Conservation (phyloP, 2,113 vertebrate genomes). For the Setophaga coronata region DNA sequence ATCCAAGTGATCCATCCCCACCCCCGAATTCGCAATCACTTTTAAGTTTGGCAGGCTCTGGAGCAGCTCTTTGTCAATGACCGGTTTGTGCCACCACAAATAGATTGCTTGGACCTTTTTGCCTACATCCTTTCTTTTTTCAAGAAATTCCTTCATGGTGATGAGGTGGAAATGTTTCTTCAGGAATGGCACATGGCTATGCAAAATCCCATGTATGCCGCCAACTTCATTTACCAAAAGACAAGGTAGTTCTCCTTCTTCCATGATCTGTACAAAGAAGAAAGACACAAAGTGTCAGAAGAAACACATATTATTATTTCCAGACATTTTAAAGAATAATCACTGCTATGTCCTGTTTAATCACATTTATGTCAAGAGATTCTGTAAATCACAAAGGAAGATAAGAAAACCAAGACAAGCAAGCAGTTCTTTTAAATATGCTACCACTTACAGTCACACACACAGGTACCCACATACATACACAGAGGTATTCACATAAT, state of each 20-base stretch:
- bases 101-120: slow-evolving; percentile 67
- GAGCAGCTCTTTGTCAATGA: slow-evolving; percentile 58
- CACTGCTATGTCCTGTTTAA: background rate
- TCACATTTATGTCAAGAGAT: background rate
- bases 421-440: background rate
- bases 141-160: slow-evolving; percentile 66
- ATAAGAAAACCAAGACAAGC: background rate
- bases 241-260: slow-evolving; percentile 48
- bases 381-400: background rate
- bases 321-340: background rate
- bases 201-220: slow-evolving; percentile 1
- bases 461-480: background rate
- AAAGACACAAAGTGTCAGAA: background rate
- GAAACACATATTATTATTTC: background rate
- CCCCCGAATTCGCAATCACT: slow-evolving; percentile 72
- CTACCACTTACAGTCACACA: background rate
- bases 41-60: slow-evolving; percentile 73
- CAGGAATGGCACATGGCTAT: slow-evolving; percentile 51
- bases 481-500: background rate
- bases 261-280: slow-evolving; percentile 30
- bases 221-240: slow-evolving; percentile 56
- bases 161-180: slow-evolving; percentile 74
- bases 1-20: slow-evolving; percentile 76
- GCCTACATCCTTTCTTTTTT: slow-evolving; percentile 40
- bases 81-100: slow-evolving; percentile 58